Evolutionary conservation across 1,140 invertebrate genomes (phyloP).

Genomic region (Atopsyche davidsoni): DNA sequence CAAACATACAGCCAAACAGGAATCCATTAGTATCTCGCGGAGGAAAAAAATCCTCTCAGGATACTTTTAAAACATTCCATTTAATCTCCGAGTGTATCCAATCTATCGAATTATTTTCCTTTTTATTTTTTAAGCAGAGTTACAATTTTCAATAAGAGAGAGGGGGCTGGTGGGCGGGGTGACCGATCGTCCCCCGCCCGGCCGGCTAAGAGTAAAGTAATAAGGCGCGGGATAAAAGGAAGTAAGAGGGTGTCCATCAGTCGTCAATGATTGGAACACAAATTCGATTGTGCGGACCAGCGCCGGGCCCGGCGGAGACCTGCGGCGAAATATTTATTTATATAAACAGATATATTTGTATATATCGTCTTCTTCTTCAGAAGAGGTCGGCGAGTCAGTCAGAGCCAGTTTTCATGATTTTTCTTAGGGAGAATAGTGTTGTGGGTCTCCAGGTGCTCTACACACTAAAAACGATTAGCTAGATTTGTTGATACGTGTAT

Average conservation of each 20-base stretch:
- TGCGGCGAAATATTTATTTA: conserved; percentile 7
- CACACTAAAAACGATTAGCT: too few species aligned
- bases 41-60: conserved; percentile 9
- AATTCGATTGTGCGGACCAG: conserved; percentile 36
- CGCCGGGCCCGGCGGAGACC: conserved; percentile 9
- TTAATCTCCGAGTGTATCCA: conserved; percentile 20
- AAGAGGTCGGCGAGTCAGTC: too few species aligned
- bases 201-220: conserved; percentile 29
- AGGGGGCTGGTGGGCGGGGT: not conserved
- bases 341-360: not conserved
- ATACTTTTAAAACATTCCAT: conserved; percentile 23
- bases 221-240: conserved; percentile 31
- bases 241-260: conserved; percentile 38
- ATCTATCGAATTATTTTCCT: conserved; percentile 26
- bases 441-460: too few species aligned
- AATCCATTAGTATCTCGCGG: too few species aligned
- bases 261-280: conserved; percentile 46
- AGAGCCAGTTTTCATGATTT: too few species aligned
- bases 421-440: too few species aligned
- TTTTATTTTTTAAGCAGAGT: conserved; percentile 21
- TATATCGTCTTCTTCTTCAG: not conserved
- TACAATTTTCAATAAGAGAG: conserved; percentile 14
- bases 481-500: too few species aligned
- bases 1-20: too few species aligned
- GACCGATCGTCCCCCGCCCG: not conserved